Percentiles rank a stretch among this genome's conserved stretches.
phyloP scores from a whole-genome alignment of 2,113 vertebrate genomes.

The Crotalus horridus region DNA sequence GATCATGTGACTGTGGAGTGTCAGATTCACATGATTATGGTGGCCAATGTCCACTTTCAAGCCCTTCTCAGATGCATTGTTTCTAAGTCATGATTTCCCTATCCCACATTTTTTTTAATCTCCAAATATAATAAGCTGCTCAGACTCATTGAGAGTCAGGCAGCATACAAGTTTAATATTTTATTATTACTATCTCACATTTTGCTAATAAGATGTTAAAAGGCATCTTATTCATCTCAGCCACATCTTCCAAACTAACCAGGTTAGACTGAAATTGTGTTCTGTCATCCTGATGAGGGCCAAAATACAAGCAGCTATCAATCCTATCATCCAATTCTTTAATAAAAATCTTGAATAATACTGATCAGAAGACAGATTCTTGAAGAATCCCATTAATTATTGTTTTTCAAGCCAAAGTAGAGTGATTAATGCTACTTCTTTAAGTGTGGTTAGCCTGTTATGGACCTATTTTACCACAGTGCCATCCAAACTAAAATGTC shows the following conservation, averaged over 20 bases:
- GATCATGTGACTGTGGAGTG: neutral
- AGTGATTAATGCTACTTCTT: neutral
- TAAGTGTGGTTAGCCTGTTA: neutral
- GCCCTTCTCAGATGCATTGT: neutral
- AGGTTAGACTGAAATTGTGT: neutral
- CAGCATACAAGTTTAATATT: neutral
- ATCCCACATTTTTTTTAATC: neutral
- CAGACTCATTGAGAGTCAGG: neutral
- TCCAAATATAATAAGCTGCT: neutral
- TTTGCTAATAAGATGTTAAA: neutral
- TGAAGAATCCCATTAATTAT: neutral
- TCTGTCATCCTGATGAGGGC: neutral
- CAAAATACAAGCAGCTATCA: neutral
- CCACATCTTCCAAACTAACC: neutral
- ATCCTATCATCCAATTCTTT: neutral
- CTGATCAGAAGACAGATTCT: neutral
- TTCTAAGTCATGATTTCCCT: neutral
- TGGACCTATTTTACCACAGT: neutral
- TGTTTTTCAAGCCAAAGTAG: neutral
- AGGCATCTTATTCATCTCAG: neutral
- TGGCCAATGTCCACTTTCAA: neutral
- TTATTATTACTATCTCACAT: neutral
- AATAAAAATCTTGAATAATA: neutral
- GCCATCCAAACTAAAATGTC: neutral
- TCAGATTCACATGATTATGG: neutral